A percentile compares a stretch with the other conserved stretches of the same genome.
Conservation (phyloP, 2,888 invertebrate genomes). For the Polydrusus tereticollis region DNA sequence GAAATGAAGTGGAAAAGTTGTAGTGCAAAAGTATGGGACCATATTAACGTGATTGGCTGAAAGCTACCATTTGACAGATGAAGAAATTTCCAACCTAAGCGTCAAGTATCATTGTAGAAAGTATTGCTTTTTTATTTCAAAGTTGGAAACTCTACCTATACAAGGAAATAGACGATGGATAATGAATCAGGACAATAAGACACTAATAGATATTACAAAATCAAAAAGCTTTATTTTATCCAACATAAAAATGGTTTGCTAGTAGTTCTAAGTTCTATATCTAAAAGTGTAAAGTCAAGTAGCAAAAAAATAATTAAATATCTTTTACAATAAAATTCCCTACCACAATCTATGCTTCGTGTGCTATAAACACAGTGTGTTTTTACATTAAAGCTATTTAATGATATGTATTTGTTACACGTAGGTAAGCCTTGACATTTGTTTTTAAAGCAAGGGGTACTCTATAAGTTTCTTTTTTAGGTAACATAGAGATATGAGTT, state of each 20-base stretch:
- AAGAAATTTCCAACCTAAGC: too few species aligned
- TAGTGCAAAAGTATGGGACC: too few species aligned
- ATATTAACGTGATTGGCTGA: too few species aligned
- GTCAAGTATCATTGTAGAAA: too few species aligned
- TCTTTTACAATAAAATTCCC: conserved; percentile 38
- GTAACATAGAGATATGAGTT: conserved; percentile 36
- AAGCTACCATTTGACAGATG: too few species aligned
- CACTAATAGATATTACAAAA: conserved; percentile 25
- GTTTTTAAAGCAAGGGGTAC: conserved; percentile 39
- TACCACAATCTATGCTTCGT: conserved; percentile 46
- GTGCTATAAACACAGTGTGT: conserved; percentile 48
- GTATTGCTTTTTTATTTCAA: too few species aligned
- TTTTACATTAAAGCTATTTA: conserved; percentile 63
- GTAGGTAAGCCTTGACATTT: conserved; percentile 55
- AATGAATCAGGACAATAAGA: neutral
- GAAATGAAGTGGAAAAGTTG: too few species aligned
- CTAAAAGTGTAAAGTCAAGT: conserved; percentile 51
- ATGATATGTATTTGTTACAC: conserved; percentile 66
- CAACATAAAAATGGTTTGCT: conserved; percentile 41
- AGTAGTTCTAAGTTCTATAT: conserved; percentile 37
- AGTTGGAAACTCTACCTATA: too few species aligned
- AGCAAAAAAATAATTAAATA: conserved; percentile 50
- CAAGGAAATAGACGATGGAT: too few species aligned
- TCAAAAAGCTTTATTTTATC: conserved; percentile 46
- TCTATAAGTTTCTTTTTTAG: conserved; percentile 33